Percentiles rank a stretch among this genome's conserved stretches.
Conservation (phyloP, 35 echinoderm and acorn worm species). For the Heliocidaris erythrogramma region DNA sequence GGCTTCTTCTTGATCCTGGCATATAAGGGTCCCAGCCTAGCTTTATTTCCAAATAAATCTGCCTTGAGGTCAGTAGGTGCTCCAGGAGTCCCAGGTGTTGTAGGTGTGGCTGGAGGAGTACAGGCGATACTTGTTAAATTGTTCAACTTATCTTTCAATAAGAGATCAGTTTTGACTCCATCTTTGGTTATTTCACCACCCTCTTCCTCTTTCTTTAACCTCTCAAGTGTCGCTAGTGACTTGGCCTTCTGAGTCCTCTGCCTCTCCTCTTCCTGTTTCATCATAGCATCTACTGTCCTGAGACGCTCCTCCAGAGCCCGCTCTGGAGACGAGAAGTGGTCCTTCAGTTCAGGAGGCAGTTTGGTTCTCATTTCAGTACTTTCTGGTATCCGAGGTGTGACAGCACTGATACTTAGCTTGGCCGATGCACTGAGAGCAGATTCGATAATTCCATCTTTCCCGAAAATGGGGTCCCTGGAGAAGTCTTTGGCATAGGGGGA, state of each 20-base stretch:
- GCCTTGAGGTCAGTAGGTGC: slow-evolving; percentile 56
- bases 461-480: slow-evolving; percentile 38
- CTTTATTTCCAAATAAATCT: slow-evolving; percentile 49
- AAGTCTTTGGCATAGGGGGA: slow-evolving; percentile 47
- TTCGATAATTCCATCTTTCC: slow-evolving; percentile 22
- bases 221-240: neutral
- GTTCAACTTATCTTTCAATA: slow-evolving; percentile 40
- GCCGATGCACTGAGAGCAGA: slow-evolving; percentile 18
- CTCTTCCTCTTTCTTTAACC: slow-evolving; percentile 49
- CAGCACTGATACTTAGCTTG: slow-evolving; percentile 4
- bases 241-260: slow-evolving; percentile 23
- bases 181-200: neutral
- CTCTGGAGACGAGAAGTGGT: slow-evolving; percentile 43
- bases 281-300: slow-evolving; percentile 19
- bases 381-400: slow-evolving; percentile 25
- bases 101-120: slow-evolving; percentile 69
- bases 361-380: slow-evolving; percentile 36
- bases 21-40: slow-evolving; percentile 44
- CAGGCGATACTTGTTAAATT: neutral
- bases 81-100: slow-evolving; percentile 77
- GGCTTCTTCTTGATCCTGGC: slow-evolving; percentile 82
- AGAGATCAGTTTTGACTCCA: slow-evolving; percentile 10
- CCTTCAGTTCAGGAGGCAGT: slow-evolving; percentile 40
- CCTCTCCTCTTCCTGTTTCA: slow-evolving; percentile 27
- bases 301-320: slow-evolving; percentile 36